Percentiles rank a stretch among this genome's conserved stretches.
phyloP scores from a whole-genome alignment of 2,797 vertebrate species.

The Anguilla marmorata region DNA sequence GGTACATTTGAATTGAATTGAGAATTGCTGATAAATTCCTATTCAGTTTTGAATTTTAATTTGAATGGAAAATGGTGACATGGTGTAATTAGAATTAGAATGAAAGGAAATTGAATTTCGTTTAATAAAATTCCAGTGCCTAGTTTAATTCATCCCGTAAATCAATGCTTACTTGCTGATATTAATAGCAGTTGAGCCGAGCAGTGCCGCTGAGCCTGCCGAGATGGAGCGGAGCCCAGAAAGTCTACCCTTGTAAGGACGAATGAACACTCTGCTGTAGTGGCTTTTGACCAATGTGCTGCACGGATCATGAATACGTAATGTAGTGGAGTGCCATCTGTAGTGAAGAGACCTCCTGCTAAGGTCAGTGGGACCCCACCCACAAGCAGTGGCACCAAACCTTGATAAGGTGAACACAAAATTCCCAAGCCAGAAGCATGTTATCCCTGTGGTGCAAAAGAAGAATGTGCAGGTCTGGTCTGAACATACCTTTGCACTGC shows the following conservation, averaged over 20 bases:
- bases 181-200: background rate
- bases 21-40: background rate
- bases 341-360: background rate
- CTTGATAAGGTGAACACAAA: background rate
- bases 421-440: background rate
- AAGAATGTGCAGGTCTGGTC: background rate
- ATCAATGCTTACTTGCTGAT: too few relatives aligned
- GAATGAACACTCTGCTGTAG: background rate
- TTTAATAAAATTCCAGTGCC: too few relatives aligned
- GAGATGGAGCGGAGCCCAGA: background rate
- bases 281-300: background rate
- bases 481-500: background rate
- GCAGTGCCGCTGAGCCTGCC: background rate
- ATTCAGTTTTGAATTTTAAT: background rate
- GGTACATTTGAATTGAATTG: background rate
- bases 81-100: background rate
- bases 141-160: too few relatives aligned
- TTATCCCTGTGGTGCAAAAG: background rate
- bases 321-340: background rate
- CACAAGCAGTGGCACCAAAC: background rate
- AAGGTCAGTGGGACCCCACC: background rate
- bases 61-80: background rate
- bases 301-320: background rate
- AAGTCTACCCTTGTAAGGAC: background rate
- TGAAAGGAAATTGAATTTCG: background rate